Evolutionary conservation across 2,797 vertebrate genomes (phyloP), one percentile per base, ranked within the genome.

Genomic region (Betta splendens): DNA sequence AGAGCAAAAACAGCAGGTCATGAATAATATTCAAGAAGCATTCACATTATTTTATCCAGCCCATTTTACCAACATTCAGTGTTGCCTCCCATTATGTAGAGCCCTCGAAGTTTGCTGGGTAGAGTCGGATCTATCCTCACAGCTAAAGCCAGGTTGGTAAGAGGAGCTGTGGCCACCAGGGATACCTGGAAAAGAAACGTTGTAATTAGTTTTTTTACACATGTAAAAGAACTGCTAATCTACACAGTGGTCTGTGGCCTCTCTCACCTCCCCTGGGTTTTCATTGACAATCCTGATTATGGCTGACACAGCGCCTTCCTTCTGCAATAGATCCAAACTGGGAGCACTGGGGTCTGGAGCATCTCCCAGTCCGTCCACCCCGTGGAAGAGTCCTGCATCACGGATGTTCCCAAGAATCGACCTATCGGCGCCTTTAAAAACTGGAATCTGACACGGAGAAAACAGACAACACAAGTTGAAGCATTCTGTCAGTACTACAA

Each of bases 71-170:
- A 49, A 92, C 91, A 89, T 38, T 93, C 92, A 2, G 88, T 92
- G 81, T 94, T 94, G 62, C 92, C 91, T 75, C 91, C 93, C 90
- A 92, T 94, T 58, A 92, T 87, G 83, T 90, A 93, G 16, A 92
- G 79, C 15, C 72, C 80, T 77, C 79, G 58, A 7, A 94, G 85
- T 77, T 94, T 93, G 57, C 84, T 76, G 0, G 91, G 86, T 17
- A 94, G 78, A 13, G 77, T 66, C 2, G 91, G 91, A 45, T 94
- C 92, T 64, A 93, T 78, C 72, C 79, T 92, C 64, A 93, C 80
- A 26, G 92, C 91, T 64, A 94, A 60, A 40, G 92, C 92, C 82
- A 94, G 21, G 67, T 94, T 94, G 32, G 93, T 94, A 56, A 94
- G 88, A 3, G 93, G 93, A 9, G 88, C 92, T 2, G 69, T 92